These are phyloP conservation scores for Agrypnia vestita DNA, from an alignment of 1,140 invertebrate genomes.

Conservation along the genomic window DNA sequence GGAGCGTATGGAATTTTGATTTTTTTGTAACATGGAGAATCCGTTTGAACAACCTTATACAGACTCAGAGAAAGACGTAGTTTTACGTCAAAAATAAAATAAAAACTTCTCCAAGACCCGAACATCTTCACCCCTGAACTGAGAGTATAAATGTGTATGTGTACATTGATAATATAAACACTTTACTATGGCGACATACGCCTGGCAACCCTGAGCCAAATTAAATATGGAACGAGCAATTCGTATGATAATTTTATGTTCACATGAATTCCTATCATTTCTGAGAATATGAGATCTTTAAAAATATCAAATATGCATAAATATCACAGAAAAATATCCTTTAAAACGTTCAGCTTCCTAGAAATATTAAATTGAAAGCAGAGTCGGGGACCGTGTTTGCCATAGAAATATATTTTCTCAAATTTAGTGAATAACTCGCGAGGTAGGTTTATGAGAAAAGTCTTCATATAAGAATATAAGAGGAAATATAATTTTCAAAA, in stretches of 20 bases:
- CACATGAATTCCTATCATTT: slow-evolving; percentile 31
- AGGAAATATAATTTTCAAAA: not conserved
- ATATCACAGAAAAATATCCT: slow-evolving; percentile 21
- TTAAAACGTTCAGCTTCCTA: not conserved
- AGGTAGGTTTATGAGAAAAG: not conserved
- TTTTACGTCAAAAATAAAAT: too few relatives aligned
- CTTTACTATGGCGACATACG: not conserved
- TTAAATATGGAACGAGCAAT: slow-evolving; percentile 36
- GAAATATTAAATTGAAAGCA: slow-evolving; percentile 16
- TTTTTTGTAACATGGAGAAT: too few relatives aligned
- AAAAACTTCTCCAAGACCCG: too few relatives aligned
- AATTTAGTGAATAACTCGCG: not conserved
- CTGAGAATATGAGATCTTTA: slow-evolving; percentile 38
- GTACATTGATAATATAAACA: too few relatives aligned
- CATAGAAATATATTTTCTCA: not conserved
- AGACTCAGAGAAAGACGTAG: too few relatives aligned
- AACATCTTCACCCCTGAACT: too few relatives aligned
- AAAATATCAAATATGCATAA: slow-evolving; percentile 17
- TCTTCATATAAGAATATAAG: not conserved
- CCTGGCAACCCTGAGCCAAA: not conserved
- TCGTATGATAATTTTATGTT: slow-evolving; percentile 51
- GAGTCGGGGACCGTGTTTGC: not conserved
- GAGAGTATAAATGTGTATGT: too few relatives aligned
- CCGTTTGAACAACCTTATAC: too few relatives aligned
- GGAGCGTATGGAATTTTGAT: too few relatives aligned